These are phyloP conservation scores for Cygnus atratus DNA, from an alignment of 2,113 vertebrate genomes.

Conservation along the genomic window DNA sequence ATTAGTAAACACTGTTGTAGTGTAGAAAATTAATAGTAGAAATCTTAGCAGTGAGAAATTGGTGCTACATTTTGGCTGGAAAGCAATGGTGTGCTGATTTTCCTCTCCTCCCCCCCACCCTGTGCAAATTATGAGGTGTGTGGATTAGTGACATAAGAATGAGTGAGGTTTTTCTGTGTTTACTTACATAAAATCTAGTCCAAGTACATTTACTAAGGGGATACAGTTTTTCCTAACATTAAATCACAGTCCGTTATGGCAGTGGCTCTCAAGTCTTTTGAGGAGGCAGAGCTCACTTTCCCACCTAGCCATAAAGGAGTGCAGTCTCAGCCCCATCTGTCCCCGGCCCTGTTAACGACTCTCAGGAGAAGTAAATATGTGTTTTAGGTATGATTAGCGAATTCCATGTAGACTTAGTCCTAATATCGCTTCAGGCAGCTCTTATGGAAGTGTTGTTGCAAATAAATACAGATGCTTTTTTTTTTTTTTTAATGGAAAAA, in stretches of 20 bases:
- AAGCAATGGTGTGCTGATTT: background rate
- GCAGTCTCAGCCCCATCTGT: background rate
- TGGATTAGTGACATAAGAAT: slow-evolving; percentile 43
- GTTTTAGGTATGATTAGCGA: background rate
- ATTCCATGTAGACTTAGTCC: background rate
- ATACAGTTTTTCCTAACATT: slow-evolving; percentile 23
- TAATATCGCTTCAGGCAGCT: background rate
- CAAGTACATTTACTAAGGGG: background rate
- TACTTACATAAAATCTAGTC: background rate
- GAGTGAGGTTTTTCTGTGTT: slow-evolving; percentile 38
- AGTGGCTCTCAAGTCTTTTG: background rate
- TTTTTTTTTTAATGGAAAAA: background rate
- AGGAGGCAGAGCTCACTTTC: background rate
- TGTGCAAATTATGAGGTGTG: slow-evolving; percentile 14
- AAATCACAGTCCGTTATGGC: background rate
- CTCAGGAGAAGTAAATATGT: background rate
- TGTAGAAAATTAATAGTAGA: slow-evolving; percentile 3
- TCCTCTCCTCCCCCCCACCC: background rate
- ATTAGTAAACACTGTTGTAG: background rate
- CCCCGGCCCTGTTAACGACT: background rate
- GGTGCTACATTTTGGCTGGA: background rate
- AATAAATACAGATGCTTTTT: background rate
- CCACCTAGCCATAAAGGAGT: background rate
- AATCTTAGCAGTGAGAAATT: background rate
- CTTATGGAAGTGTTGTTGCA: background rate